phyloP scores from a whole-genome alignment of 2,113 vertebrate species.

The Rafetus swinhoei region DNA sequence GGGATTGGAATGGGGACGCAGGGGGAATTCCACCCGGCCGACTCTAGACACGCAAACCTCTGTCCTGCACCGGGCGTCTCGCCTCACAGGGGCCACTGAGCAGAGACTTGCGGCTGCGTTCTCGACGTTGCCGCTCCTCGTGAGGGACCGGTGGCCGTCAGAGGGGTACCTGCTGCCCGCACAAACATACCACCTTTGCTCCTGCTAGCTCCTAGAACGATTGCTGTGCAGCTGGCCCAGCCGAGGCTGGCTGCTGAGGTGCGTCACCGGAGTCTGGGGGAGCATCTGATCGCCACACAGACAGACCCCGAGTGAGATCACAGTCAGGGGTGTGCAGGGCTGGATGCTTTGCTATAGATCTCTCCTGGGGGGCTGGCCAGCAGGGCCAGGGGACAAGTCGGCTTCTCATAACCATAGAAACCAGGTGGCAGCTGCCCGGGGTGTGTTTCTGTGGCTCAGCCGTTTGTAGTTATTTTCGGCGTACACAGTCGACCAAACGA shows the following conservation, averaged over 20 bases:
- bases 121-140: background rate
- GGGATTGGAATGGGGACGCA: too few species aligned
- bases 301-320: background rate
- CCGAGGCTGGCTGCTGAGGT: too few species aligned
- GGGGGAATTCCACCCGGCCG: background rate
- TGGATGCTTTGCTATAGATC: background rate
- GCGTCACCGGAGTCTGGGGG: too few species aligned
- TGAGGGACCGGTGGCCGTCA: too few species aligned
- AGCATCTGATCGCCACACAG: background rate
- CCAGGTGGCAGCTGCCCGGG: background rate
- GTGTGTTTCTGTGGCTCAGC: background rate
- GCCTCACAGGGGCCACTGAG: background rate
- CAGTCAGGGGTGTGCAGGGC: too few species aligned
- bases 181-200: too few species aligned
- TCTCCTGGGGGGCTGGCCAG: background rate
- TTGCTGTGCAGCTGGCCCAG: too few species aligned
- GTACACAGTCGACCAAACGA: too few species aligned
- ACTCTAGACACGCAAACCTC: background rate
- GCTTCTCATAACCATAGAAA: background rate
- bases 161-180: too few species aligned
- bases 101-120: background rate
- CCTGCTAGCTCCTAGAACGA: too few species aligned
- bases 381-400: too few species aligned
- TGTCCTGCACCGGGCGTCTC: background rate
- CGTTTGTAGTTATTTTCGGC: background rate